Conservation (phyloP, 2,888 invertebrate genomes). For the Masnerella sp. region DNA sequence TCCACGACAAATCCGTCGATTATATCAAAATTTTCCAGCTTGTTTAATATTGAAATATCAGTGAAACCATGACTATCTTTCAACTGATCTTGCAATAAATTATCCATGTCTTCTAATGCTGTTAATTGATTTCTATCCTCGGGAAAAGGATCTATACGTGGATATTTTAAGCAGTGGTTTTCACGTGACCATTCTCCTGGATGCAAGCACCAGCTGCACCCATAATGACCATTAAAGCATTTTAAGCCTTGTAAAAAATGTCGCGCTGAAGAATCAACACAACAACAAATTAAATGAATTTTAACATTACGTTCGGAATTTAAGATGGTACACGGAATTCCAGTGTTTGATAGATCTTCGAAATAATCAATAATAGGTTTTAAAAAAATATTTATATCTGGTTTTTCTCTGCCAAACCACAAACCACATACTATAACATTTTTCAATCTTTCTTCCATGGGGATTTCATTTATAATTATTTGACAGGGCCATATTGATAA, state of each 20-base stretch:
- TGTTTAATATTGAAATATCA: not conserved
- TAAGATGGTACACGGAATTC: not conserved
- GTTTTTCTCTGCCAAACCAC: not conserved
- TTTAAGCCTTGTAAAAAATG: not conserved
- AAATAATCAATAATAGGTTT: not conserved
- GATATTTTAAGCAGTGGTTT: not conserved
- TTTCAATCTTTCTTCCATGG: slow-evolving; percentile 1
- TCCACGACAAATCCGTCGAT: not conserved
- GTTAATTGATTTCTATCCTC: not conserved
- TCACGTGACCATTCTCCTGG: not conserved
- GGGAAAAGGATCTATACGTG: not conserved
- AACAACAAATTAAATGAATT: not conserved
- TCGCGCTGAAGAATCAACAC: not conserved
- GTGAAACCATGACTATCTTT: not conserved
- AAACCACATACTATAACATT: not conserved
- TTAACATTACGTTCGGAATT: not conserved
- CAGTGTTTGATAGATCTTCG: not conserved
- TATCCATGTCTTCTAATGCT: not conserved
- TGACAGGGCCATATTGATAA: slow-evolving; percentile 4
- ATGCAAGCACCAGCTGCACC: not conserved
- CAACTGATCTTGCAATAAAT: too few relatives aligned
- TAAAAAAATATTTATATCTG: not conserved
- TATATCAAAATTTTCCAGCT: not conserved
- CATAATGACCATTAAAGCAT: not conserved
- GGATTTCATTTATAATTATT: slow-evolving; percentile 1